Evolutionary conservation across 1,140 invertebrate genomes (phyloP).

Genomic region (Neodiprion lecontei): DNA sequence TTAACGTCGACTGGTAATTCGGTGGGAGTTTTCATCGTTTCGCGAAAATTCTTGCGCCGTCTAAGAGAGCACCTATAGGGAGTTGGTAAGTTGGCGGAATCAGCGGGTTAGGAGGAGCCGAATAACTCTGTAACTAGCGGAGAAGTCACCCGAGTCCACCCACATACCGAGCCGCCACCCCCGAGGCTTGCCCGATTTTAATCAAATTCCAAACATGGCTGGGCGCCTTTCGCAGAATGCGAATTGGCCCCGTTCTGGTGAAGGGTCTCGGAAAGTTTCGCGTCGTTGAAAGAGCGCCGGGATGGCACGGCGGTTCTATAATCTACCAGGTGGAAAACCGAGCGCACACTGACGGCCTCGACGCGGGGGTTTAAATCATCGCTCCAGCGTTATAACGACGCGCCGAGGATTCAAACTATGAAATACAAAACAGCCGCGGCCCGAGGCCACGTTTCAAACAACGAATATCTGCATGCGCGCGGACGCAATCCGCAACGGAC

Average conservation of each 20-base stretch:
- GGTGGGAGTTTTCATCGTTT: no score
- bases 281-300: neutral
- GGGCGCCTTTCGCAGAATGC: neutral
- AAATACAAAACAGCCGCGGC: constrained; percentile 1
- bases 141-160: neutral
- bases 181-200: neutral
- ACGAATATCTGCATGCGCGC: neutral
- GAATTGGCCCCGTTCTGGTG: neutral
- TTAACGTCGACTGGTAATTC: no score
- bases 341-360: constrained; percentile 14
- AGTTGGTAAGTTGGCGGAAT: neutral
- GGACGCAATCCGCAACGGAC: neutral
- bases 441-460: neutral
- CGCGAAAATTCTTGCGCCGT: no score
- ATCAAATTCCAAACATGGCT: neutral
- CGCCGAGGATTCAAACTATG: neutral
- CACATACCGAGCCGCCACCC: neutral
- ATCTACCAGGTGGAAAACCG: constrained; percentile 20
- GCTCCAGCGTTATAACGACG: neutral
- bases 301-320: constrained; percentile 31
- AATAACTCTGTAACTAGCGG: constrained; percentile 5
- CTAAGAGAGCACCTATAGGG: neutral
- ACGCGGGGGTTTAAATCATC: neutral
- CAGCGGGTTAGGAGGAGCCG: neutral
- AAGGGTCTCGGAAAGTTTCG: no score